Base-by-base conservation (phyloP, 2,888 invertebrate genomes). In the Anticlea derivata region DNA sequence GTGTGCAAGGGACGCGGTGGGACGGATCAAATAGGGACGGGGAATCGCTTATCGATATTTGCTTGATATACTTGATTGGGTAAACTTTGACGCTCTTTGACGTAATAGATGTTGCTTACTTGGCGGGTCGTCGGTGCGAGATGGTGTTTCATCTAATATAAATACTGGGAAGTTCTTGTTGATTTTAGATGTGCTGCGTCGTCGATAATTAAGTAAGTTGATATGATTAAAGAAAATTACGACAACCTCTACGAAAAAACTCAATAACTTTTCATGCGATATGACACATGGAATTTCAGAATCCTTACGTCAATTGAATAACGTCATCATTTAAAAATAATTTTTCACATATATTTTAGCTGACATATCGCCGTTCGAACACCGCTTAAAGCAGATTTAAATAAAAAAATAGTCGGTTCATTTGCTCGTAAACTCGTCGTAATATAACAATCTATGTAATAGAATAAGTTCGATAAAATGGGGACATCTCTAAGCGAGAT, bases 21-120 rank as follows among this genome's bases (percentile, higher is more conserved):
- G 70, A 70, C 63, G 71, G 53, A 55, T 58, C 62, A 51, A 50
- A 60, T 65, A 73, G 68, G 55, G 69, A 63, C 61, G 65, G 60
- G 57, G 39, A 39, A 50, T 39, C 51, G 50, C 37, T 55, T 57
- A 31, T 53, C 57, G 57, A 47, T 56, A 46, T 48, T 44, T 52
- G 47, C 35, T 33, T 43, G 47, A 43, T 52, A 47, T 43, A 38
- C 52, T 47, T 52, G 52, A 52, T 47, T 52, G 47, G 27, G 50
- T 40, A 48, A 48, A 40, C 43, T 39, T 58, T 52, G 52, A 52
- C 43, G 47, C 46, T 37, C 43, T 39, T 58, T 52, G 52, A 52
- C 43, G 47, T 51, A 40, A 46, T 51, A 23, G 31, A 43, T 50
- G 35, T 37, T 54, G 37, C 39, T 54, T 44, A 31, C 40, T 45